Base-by-base conservation (phyloP, 37 sponge, comb jelly and placozoan species). In the Bolinopsis microptera region DNA sequence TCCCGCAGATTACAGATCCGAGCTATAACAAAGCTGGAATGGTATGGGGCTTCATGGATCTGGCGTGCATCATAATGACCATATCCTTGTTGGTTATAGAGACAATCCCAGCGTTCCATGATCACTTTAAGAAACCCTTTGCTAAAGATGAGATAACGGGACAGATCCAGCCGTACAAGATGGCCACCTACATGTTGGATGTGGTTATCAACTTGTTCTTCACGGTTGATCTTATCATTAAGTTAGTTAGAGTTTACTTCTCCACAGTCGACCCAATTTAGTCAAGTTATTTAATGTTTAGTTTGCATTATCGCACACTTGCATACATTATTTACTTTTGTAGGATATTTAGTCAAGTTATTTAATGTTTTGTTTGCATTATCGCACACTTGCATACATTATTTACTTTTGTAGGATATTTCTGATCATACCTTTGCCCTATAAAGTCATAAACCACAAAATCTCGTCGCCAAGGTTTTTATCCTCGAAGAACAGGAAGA, bases 1-100 rank as follows among this genome's bases (percentile, higher is more conserved):
- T n/a, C 74, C 26, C 21, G 9, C 82, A 80, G 82, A 35, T 80
- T 1, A 80, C 82, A 33, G 82, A 80, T 30, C 82, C 82, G 37
- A 80, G 82, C 32, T 36, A 33, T 37, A 80, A 34, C 82, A 35
- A 23, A 30, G 3, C 22, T 0, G 37, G 82, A 31, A 80, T 80
- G 82, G 35, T 80, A 3, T 80, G 82, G 82, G 82, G 82, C 24
- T 13, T 5, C 0, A 33, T 80, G 2, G 82, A 80, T 37, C 82
- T 80, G 8, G 37, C 32, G 31, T 80, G 82, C 37, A 80, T 80
- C 37, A 8, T 80, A 5, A 2, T 34, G 31, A 80, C 82, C 35
- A 35, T 80, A 3, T 27, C 37, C 8, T 32, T 80, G 82, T 22
- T 80, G 82, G 82, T 80, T 37, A 13, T 80, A 13, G 82, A 80